Evolutionary conservation across 2,888 invertebrate species (phyloP), one percentile per base, ranked within the genome.

Genomic region (Melangyna quadrimaculata): DNA sequence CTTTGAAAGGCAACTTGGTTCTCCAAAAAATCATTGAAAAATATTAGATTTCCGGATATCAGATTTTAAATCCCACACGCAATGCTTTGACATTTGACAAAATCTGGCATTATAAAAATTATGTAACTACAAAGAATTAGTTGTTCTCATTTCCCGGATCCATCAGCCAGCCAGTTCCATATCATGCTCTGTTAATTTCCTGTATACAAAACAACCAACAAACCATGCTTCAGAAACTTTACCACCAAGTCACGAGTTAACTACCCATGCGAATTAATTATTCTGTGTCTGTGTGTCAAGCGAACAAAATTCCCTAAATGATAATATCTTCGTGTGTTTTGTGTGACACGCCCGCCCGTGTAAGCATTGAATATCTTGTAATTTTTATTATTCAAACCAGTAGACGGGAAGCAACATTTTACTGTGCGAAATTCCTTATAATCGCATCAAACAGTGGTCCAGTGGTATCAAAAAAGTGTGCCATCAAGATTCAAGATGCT

Each of bases 181-280:
- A 67, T 72, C 80, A 84, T 75, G 84, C 84, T 84, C 84, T 84
- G 80, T 69, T 84, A 80, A 61, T 43, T 57, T 27, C 32, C 37
- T 40, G 55, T 29, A 70, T 32, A 43, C 19, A 59, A 59, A 67
- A 63, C n/a, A 19, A 63, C 19, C 29, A 40, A 61, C 53, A 22
- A 79, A 43, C 65, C 67, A 59, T 53, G 63, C 53, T 61, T 37
- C 27, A 73, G 61, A 73, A 72, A 78, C 57, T 69, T 78, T 17
- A 35, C 43, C 63, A 63, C 63, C 61, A 73, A 83, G 78, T 67
- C 78, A 82, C 78, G 78, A 82, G 75, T 32, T 45, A 55, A 61
- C 73, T 65, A 74, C 70, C 65, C 78, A 74, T 83, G 78, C 79
- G 83, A 83, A 65, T 72, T 80, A 84, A 84, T 84, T 84, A 84